Evolutionary conservation across 2,888 invertebrate genomes (phyloP).

Genomic region (Drosophila acutilabella): DNA sequence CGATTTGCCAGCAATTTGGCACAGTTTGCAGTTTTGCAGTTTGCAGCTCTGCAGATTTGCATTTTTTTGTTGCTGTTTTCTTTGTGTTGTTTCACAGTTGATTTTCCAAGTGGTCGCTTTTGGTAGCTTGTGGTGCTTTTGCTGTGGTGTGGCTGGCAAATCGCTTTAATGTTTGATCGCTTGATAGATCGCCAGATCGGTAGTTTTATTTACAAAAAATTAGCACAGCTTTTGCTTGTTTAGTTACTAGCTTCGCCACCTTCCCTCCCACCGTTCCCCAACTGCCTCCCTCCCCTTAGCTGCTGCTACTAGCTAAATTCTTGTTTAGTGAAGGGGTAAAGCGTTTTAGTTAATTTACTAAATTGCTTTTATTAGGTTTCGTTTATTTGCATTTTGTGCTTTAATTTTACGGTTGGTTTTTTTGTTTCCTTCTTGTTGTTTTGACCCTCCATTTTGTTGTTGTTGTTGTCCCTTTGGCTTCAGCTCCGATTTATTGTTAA

Average conservation of each 20-base stretch:
- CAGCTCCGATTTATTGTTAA: slow-evolving; percentile 59
- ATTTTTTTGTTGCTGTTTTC: not conserved
- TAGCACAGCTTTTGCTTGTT: slow-evolving; percentile 80
- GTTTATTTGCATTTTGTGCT: slow-evolving; percentile 82
- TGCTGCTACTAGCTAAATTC: slow-evolving; percentile 1
- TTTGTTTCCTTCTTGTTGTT: slow-evolving; percentile 26
- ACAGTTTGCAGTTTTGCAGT: slow-evolving; percentile 62
- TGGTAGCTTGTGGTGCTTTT: slow-evolving; percentile 23
- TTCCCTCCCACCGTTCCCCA: not conserved
- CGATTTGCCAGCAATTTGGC: slow-evolving; percentile 76
- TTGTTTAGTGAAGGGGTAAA: slow-evolving; percentile 29
- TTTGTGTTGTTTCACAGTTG: slow-evolving; percentile 69
- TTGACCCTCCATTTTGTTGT: slow-evolving; percentile 57
- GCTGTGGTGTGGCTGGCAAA: slow-evolving; percentile 42
- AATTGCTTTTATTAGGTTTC: slow-evolving; percentile 82
- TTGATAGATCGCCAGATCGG: slow-evolving; percentile 67
- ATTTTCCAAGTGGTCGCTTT: slow-evolving; percentile 62
- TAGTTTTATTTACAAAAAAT: slow-evolving; percentile 82
- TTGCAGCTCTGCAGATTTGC: slow-evolving; percentile 9
- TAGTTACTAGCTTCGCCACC: slow-evolving; percentile 38
- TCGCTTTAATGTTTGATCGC: slow-evolving; percentile 37
- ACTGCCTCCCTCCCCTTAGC: not conserved
- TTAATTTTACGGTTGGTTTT: slow-evolving; percentile 71
- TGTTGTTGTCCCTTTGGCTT: slow-evolving; percentile 36
- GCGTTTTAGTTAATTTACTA: slow-evolving; percentile 77